These are phyloP conservation scores for Amaurobius ferox DNA, from an alignment of 2,888 invertebrate species.

Conservation along the genomic window DNA sequence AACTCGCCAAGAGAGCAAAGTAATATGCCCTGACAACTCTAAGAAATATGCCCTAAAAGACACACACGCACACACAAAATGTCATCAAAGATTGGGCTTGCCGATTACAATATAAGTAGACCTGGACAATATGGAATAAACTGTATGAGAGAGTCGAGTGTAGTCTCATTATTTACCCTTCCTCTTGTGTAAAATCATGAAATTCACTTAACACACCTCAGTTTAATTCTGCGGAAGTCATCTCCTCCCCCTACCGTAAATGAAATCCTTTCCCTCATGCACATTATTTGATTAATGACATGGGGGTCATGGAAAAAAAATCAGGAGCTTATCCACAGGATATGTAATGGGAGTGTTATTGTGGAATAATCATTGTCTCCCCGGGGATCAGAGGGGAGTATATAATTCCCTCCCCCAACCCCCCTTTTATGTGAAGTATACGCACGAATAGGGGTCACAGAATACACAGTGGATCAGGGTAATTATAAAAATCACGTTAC, in stretches of 20 bases:
- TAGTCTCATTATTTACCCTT: too few relatives aligned
- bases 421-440: background rate
- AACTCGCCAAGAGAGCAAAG: too few relatives aligned
- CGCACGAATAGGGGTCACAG: background rate
- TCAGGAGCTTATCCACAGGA: conserved; percentile 12
- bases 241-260: background rate
- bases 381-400: background rate
- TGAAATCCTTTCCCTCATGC: background rate
- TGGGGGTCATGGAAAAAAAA: background rate
- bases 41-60: too few relatives aligned
- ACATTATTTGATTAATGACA: conserved; percentile 12
- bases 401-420: background rate
- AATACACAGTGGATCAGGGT: conserved; percentile 17
- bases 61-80: too few relatives aligned
- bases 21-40: too few relatives aligned
- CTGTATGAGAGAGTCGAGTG: too few relatives aligned
- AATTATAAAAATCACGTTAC: conserved; percentile 61
- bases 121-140: too few relatives aligned
- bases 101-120: too few relatives aligned
- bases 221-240: too few relatives aligned
- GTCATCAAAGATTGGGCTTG: too few relatives aligned
- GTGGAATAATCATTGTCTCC: conserved; percentile 11
- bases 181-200: too few relatives aligned
- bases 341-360: conserved; percentile 14
- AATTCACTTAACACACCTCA: too few relatives aligned